phyloP scores from a whole-genome alignment of 2,113 vertebrate genomes.

The Chaetodon auriga region DNA sequence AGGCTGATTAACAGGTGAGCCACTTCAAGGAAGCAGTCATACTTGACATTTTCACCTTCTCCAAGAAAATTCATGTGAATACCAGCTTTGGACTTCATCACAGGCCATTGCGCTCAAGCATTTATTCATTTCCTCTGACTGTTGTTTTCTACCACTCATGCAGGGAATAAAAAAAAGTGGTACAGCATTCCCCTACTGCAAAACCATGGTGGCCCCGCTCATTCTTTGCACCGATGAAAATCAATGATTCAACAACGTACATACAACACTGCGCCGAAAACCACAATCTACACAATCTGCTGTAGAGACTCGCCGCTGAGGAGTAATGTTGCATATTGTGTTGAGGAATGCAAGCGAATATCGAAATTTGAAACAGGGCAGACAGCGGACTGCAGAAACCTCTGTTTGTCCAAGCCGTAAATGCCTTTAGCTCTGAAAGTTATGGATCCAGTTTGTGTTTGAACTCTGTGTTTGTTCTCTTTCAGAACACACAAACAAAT shows the following conservation, averaged over 20 bases:
- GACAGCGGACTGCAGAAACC: not conserved
- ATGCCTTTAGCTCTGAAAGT: slow-evolving; percentile 2
- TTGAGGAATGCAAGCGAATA: slow-evolving; percentile 5
- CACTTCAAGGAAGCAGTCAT: slow-evolving; percentile 42
- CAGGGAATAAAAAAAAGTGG: slow-evolving; percentile 14
- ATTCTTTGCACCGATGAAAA: not conserved
- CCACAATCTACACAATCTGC: not conserved
- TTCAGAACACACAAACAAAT: not conserved
- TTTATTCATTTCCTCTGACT: slow-evolving; percentile 28
- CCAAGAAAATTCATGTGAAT: slow-evolving; percentile 43
- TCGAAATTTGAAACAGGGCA: not conserved
- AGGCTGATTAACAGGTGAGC: slow-evolving; percentile 43
- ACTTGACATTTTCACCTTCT: slow-evolving; percentile 60
- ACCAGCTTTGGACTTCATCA: slow-evolving; percentile 32
- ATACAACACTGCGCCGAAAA: not conserved
- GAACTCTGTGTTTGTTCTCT: not conserved
- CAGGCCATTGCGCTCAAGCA: slow-evolving; percentile 17
- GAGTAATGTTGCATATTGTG: not conserved
- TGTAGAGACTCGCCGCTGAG: not conserved
- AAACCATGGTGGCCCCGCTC: slow-evolving; percentile 1
- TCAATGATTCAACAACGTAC: not conserved
- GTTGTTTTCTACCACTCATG: slow-evolving; percentile 19
- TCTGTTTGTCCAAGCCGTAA: not conserved
- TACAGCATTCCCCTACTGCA: not conserved
- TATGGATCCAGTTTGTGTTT: slow-evolving; percentile 1